Evolutionary conservation across 2,113 vertebrate species (phyloP).

Genomic region (Embiotoca jacksoni): DNA sequence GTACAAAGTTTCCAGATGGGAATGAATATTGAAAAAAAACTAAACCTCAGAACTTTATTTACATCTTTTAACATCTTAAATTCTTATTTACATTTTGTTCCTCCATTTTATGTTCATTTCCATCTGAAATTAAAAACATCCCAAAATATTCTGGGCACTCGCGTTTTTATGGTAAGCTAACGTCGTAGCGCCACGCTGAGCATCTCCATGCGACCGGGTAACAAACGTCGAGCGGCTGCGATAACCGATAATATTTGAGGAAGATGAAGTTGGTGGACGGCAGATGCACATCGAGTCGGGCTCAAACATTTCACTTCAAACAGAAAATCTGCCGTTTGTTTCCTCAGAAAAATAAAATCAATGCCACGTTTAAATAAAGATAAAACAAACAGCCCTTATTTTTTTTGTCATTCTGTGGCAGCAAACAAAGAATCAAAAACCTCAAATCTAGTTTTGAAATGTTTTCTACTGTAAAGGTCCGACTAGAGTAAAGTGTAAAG

Average conservation of each 20-base stretch:
- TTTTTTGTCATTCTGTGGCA: conserved; percentile 28
- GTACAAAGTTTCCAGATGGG: conserved; percentile 15
- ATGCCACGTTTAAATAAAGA: conserved; percentile 46
- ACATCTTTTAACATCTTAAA: conserved; percentile 67
- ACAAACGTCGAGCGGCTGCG: no score
- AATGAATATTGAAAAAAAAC: conserved; percentile 43
- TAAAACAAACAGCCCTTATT: conserved; percentile 53
- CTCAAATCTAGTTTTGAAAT: no score
- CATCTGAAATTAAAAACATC: conserved; percentile 24
- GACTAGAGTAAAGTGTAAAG: no score
- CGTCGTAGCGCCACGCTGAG: no score
- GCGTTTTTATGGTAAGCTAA: no score
- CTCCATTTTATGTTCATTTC: conserved; percentile 29
- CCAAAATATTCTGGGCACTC: background rate
- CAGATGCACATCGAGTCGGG: background rate
- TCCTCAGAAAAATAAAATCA: background rate
- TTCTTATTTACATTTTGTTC: conserved; percentile 77
- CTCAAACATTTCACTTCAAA: conserved; percentile 65
- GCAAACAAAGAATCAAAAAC: background rate
- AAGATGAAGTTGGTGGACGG: no score
- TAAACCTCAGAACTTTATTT: conserved; percentile 72
- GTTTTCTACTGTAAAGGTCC: no score
- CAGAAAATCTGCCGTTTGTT: conserved; percentile 39
- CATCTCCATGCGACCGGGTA: no score
- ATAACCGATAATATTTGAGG: no score